phyloP scores from a whole-genome alignment of 1,140 invertebrate species.

The Sminthurides bifidus region DNA sequence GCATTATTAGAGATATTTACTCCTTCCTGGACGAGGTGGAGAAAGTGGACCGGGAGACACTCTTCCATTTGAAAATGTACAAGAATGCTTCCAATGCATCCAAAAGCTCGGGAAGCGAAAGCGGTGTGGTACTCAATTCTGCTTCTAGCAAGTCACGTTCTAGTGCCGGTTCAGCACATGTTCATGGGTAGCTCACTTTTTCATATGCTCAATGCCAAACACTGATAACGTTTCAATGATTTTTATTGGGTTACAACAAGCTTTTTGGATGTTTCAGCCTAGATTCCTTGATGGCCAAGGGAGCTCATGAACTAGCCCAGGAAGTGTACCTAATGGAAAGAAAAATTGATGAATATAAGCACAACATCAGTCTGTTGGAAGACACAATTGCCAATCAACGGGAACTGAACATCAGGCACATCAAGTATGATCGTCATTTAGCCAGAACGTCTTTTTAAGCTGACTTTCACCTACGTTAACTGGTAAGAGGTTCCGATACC shows the following conservation, averaged over 20 bases:
- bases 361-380: constrained; percentile 37
- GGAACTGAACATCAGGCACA: constrained; percentile 37
- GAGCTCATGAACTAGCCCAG: constrained; percentile 24
- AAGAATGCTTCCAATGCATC: background rate
- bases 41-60: constrained; percentile 20
- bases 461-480: too few species aligned
- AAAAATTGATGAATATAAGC: constrained; percentile 40
- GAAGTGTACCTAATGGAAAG: constrained; percentile 25
- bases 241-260: background rate
- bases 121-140: too few species aligned
- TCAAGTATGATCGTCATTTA: constrained; percentile 29
- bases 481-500: too few species aligned
- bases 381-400: constrained; percentile 38
- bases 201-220: too few species aligned
- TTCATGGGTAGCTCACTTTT: too few species aligned
- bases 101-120: background rate
- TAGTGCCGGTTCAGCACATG: too few species aligned
- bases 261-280: constrained; percentile 13
- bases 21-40: constrained; percentile 30
- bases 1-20: constrained; percentile 22
- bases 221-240: too few species aligned
- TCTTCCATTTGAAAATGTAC: constrained; percentile 20
- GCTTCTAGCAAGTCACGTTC: too few species aligned
- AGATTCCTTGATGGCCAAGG: constrained; percentile 27
- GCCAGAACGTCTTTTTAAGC: too few species aligned